phyloP scores from a whole-genome alignment of 2,113 vertebrate species.

The Trematocara nigrifrons region DNA sequence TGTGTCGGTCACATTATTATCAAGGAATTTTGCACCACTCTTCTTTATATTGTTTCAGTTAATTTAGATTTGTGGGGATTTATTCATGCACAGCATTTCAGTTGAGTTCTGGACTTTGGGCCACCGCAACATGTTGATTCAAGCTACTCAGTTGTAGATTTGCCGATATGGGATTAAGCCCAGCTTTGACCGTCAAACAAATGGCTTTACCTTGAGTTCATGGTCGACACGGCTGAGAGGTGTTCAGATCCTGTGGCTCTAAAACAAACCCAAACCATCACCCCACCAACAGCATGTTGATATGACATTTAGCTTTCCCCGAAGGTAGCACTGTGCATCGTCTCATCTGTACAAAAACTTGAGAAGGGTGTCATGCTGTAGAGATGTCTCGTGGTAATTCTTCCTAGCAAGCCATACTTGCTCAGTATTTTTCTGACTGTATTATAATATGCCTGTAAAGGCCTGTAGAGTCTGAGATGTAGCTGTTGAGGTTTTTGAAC shows the following conservation, averaged over 20 bases:
- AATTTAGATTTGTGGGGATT: not conserved
- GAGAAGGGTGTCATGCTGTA: not conserved
- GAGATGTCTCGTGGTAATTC: not conserved
- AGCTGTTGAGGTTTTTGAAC: rapidly evolving
- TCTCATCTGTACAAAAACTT: not conserved
- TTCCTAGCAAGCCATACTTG: not conserved
- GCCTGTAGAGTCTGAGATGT: not conserved
- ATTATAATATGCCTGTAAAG: not conserved
- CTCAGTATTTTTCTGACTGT: not conserved
- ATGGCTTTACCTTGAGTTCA: not conserved
- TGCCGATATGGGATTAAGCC: rapidly evolving
- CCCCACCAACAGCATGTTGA: rapidly evolving
- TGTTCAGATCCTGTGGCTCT: rapidly evolving
- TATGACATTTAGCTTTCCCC: not conserved
- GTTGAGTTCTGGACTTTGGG: not conserved
- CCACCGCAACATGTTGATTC: not conserved
- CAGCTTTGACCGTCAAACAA: not conserved
- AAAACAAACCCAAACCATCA: not conserved
- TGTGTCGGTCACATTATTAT: not conserved
- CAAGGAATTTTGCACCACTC: not conserved
- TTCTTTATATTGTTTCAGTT: not conserved
- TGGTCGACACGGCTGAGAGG: rapidly evolving
- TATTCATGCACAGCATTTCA: not conserved
- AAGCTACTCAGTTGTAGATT: not conserved
- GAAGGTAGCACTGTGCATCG: not conserved